Evolutionary conservation across 2,797 vertebrate genomes (phyloP).

Genomic region (Nannoperca australis): DNA sequence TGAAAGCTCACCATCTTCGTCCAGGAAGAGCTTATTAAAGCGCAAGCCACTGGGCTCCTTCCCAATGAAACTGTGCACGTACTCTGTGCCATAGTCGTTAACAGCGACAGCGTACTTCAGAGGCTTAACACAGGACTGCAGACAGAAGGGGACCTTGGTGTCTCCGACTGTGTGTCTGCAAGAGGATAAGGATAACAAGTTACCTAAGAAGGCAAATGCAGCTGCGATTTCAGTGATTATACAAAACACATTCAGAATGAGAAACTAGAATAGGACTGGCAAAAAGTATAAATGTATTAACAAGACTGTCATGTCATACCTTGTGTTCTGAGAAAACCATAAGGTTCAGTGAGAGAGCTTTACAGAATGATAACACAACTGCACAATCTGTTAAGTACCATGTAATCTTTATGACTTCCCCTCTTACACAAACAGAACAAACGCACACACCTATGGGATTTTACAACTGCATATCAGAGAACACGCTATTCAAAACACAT

Average conservation of each 20-base stretch:
- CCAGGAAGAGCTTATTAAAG: slow-evolving; percentile 97
- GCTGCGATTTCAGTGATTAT: neutral
- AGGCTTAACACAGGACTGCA: slow-evolving; percentile 98
- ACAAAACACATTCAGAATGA: neutral
- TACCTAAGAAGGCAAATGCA: neutral
- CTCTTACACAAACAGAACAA: slow-evolving; percentile 34
- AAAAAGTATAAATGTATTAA: neutral
- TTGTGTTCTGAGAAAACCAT: neutral
- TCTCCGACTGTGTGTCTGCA: slow-evolving; percentile 95
- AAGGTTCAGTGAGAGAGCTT: neutral
- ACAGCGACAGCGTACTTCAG: slow-evolving; percentile 97
- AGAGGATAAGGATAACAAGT: slow-evolving; percentile 31
- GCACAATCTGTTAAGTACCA: neutral
- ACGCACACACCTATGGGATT: slow-evolving; percentile 34
- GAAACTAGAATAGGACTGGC: neutral
- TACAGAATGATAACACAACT: slow-evolving; percentile 14
- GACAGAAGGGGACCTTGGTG: slow-evolving; percentile 98
- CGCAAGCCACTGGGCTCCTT: slow-evolving; percentile 98
- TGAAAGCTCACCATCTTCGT: slow-evolving; percentile 93
- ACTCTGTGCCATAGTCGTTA: slow-evolving; percentile 95
- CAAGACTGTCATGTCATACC: neutral
- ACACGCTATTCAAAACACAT: slow-evolving; percentile 18
- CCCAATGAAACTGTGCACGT: slow-evolving; percentile 97
- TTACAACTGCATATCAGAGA: slow-evolving; percentile 27
- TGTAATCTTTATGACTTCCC: slow-evolving; percentile 68